Conservation (phyloP, 2,113 vertebrate species). For the Paraplagusia blochii region DNA sequence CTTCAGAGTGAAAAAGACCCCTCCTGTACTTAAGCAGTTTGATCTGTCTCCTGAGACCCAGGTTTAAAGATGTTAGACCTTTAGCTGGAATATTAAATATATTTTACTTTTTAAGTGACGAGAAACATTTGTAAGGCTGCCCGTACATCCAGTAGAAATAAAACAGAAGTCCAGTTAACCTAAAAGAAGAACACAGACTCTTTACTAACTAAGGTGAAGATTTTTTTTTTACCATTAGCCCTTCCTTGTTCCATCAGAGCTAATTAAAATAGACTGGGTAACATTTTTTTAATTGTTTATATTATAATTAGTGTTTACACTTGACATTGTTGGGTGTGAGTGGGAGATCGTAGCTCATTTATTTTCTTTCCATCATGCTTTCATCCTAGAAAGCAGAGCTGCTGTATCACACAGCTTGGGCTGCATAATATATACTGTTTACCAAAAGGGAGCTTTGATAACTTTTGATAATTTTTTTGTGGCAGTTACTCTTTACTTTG, state of each 20-base stretch:
- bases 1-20: constrained; percentile 1
- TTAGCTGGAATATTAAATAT: constrained; percentile 4
- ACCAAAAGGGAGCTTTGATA: constrained; percentile 25
- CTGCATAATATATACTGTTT: constrained; percentile 32
- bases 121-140: neutral
- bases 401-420: constrained; percentile 21
- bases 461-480: constrained; percentile 43
- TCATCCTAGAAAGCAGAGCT: neutral
- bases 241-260: no score
- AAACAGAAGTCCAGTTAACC: no score
- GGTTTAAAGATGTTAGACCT: neutral
- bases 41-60: constrained; percentile 2
- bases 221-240: no score
- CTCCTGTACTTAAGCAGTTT: neutral
- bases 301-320: no score
- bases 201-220: no score
- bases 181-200: no score
- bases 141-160: no score
- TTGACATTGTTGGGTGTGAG: no score
- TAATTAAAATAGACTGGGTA: no score
- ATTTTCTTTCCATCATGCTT: no score
- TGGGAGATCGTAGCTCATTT: no score
- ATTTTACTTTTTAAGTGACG: constrained; percentile 13
- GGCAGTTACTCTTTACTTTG: constrained; percentile 51
- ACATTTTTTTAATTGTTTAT: no score